Conservation (phyloP, 2,113 vertebrate genomes). For the Nesogale talazaci region DNA sequence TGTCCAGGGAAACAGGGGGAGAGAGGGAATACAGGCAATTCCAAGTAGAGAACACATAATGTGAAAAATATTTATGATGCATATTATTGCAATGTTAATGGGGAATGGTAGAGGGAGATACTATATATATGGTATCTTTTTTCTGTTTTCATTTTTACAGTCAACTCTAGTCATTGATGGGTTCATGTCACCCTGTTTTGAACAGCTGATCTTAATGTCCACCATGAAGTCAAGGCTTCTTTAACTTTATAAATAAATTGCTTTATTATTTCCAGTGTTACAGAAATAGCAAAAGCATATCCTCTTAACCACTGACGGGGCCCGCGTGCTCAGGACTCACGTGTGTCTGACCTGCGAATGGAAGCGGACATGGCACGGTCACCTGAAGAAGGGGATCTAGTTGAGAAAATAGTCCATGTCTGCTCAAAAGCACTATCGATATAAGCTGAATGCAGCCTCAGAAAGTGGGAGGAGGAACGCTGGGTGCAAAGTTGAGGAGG, state of each 20-base stretch:
- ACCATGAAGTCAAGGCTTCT: no score
- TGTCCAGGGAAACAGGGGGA: not conserved
- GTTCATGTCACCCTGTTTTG: no score
- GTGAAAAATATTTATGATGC: slow-evolving; percentile 17
- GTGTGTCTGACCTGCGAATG: not conserved
- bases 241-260: no score
- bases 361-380: not conserved
- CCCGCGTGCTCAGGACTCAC: not conserved
- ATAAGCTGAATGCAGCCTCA: not conserved
- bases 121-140: not conserved
- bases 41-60: not conserved
- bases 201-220: no score
- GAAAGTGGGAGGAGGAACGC: no score
- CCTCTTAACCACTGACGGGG: not conserved
- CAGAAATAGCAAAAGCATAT: no score
- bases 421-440: not conserved
- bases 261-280: no score
- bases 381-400: not conserved
- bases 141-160: not conserved
- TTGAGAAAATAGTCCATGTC: not conserved
- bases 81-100: not conserved
- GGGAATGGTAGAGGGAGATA: not conserved
- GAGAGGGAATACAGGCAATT: not conserved
- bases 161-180: not conserved
- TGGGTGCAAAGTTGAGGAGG: not conserved